Base-by-base conservation (phyloP, 2,888 invertebrate genomes). In the Ectobius pallidus region DNA sequence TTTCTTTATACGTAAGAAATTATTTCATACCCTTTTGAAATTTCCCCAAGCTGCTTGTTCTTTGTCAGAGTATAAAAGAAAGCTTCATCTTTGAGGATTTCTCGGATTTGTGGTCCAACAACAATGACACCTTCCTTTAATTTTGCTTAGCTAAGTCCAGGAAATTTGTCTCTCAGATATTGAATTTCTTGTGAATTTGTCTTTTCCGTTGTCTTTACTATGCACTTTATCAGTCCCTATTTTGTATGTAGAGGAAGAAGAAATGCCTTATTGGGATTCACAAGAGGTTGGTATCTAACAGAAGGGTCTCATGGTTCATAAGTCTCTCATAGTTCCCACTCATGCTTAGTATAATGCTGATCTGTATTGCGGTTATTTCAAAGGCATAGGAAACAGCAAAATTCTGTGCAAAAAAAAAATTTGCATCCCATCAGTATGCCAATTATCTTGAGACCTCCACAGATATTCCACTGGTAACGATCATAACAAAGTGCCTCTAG, bases 341-440 rank as follows among this genome's bases (percentile, higher is more conserved):
- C 39, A 39, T 39, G 7, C 39, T 14, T 39, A 9, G 14, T 39
- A 39, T 6, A 39, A n/a, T 46, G 46, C n/a, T n/a, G n/a, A 46
- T 46, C 46, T 46, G 46, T n/a, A 14, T 46, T 46, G 46, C 46
- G n/a, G 18, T n/a, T 46, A 46, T 46, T n/a, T n/a, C 46, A 46
- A 46, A 46, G 46, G 46, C 46, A n/a, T 3, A n/a, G n/a, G n/a
- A 6, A 39, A 9, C 14, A 9, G 14, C 14, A 9, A 14, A 39
- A 39, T 39, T 39, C 39, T 9, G 39, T 6, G 7, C 14, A 14
- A 6, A 39, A 6, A 39, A n/a, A n/a, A n/a, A n/a, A n/a, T n/a
- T n/a, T n/a, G n/a, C n/a, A n/a, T n/a, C 39, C 39, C 39, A 39
- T 39, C 39, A 39, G 14, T 14, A 39, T 39, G 39, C 39, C 39